Base-by-base conservation (phyloP, 2,113 vertebrate genomes). In the Pangasianodon gigas region DNA sequence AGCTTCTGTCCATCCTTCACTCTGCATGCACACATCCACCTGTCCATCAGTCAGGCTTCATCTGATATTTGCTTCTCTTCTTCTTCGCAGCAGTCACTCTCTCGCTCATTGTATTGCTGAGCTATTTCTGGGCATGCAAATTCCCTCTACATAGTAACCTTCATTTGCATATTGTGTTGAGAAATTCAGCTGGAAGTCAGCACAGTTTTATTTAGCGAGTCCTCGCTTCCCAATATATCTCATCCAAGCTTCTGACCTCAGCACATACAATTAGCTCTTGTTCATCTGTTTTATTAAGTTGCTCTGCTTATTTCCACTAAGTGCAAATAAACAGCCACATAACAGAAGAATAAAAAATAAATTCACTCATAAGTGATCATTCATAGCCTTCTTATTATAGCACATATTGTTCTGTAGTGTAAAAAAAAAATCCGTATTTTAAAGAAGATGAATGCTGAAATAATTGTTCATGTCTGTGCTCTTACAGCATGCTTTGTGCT, bases 111-210 rank as follows among this genome's bases (percentile, higher is more conserved):
- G 67, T 84, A 89, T 60, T 67, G 67, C 74, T 81, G 56, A 74
- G 79, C 90, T 89, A 90, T 92, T 92, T 92, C 87, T 81, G 71
- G 87, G 37, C 77, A 90, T 92, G 91, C 88, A 85, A 89, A 89
- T 90, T 89, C 11, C 8, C 69, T 89, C 58, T 24, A 67, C 87
- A 86, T 80, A 56, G 26, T 69, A 51, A 75, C 51, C 56, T 52
- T 58, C 29, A 65, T 89, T 88, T 82, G 77, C 71, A 85, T 89
- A 26, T 67, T 85, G 21, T 32, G 74, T 85, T 84, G 41, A 62
- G 26, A 86, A 89, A 80, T 85, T 79, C 26, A n/a, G 77, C 71
- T 77, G 52, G 29, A 56, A 54, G 1, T 69, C 44, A 44, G 48
- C 11, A 29, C n/a, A 11, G 8, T 46, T 89, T 46, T 65, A 69